Evolutionary conservation across 2,797 vertebrate species (phyloP).

Genomic region (Gorsachius magnificus): DNA sequence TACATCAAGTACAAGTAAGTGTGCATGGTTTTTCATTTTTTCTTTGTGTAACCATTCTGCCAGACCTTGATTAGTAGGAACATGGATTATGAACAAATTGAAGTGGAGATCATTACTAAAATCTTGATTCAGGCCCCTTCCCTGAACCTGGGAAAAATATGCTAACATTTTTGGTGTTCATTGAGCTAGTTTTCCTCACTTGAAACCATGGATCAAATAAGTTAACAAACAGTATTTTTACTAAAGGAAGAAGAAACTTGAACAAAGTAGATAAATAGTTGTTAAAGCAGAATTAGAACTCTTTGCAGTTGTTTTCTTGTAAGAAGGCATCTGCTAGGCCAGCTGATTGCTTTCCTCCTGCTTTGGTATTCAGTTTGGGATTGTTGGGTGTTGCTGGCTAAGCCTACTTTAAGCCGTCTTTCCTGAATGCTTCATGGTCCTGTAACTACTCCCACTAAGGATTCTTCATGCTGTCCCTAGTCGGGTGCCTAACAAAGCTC

Average conservation of each 20-base stretch:
- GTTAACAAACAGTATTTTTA: neutral
- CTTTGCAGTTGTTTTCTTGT: neutral
- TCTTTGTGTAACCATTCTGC: neutral
- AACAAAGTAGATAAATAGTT: neutral
- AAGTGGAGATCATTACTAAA: neutral
- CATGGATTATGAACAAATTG: neutral
- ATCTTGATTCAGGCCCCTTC: neutral
- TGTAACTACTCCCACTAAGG: neutral
- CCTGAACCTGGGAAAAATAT: neutral
- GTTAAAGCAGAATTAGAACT: neutral
- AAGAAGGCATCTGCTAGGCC: neutral
- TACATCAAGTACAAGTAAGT: slow-evolving; percentile 97
- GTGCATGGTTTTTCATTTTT: neutral
- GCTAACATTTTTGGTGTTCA: neutral
- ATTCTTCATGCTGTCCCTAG: neutral
- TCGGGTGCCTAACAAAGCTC: neutral
- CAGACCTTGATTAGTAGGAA: neutral
- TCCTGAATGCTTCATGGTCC: neutral
- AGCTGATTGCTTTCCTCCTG: neutral
- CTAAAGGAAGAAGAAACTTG: neutral
- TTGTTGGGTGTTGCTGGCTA: neutral
- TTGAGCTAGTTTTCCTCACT: neutral
- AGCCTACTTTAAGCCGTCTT: neutral
- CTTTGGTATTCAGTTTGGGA: neutral
- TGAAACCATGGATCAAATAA: neutral